Evolutionary conservation across 2,888 invertebrate genomes (phyloP).

Genomic region (Bombylius major): DNA sequence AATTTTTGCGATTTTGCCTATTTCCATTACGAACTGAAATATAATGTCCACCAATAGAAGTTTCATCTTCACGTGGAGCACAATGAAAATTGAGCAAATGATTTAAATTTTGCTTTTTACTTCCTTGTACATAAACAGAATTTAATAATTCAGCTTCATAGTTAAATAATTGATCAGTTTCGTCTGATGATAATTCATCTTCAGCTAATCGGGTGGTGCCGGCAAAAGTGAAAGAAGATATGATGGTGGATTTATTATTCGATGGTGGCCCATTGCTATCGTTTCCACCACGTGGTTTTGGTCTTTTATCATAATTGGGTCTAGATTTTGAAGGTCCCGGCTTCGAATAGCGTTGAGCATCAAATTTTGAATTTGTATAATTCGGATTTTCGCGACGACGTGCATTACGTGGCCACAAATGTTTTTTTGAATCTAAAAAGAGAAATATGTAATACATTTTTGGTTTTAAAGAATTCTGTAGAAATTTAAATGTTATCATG

Average conservation of each 20-base stretch:
- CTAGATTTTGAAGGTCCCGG: conserved; percentile 47
- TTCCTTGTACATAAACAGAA: conserved; percentile 70
- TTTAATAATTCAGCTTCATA: conserved; percentile 57
- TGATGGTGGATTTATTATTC: neutral
- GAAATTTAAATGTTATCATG: no score
- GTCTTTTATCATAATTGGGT: conserved; percentile 51
- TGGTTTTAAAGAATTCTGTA: no score
- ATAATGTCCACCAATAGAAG: conserved; percentile 20
- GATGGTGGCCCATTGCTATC: conserved; percentile 19
- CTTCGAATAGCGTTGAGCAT: conserved; percentile 50
- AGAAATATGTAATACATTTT: no score
- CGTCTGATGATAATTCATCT: conserved; percentile 20
- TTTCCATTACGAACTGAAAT: conserved; percentile 18
- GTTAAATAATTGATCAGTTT: conserved; percentile 19
- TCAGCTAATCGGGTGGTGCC: conserved; percentile 32
- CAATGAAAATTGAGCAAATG: conserved; percentile 90
- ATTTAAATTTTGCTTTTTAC: conserved; percentile 85
- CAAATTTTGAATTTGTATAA: conserved; percentile 45
- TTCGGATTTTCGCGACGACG: conserved; percentile 36
- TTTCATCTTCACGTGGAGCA: conserved; percentile 44
- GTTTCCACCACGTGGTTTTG: conserved; percentile 37
- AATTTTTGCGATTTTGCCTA: conserved; percentile 10
- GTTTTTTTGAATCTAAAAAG: conserved; percentile 22
- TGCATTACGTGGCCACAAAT: conserved; percentile 22
- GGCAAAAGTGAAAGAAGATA: conserved; percentile 21